These are phyloP conservation scores for Pteronura brasiliensis DNA, from an alignment of 2,113 vertebrate species.

Conservation along the genomic window DNA sequence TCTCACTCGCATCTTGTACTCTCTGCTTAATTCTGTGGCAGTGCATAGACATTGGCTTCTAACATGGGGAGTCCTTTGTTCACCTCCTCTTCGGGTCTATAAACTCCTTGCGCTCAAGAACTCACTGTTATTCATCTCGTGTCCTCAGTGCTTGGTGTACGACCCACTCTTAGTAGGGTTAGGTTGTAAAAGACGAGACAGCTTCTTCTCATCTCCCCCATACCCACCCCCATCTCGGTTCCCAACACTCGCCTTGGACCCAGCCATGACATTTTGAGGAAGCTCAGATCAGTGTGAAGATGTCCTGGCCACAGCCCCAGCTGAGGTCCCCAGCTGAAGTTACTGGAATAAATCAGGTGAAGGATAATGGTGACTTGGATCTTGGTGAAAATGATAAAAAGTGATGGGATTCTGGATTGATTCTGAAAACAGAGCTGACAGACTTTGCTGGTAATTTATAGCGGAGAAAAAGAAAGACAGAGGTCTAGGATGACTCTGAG, in stretches of 20 bases:
- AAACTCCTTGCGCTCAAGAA: not conserved
- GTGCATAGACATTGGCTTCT: not conserved
- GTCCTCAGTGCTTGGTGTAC: not conserved
- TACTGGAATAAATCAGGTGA: not conserved
- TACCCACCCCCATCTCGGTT: not conserved
- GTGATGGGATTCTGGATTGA: not conserved
- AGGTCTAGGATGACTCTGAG: not conserved
- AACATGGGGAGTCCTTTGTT: not conserved
- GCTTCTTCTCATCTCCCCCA: too few species aligned
- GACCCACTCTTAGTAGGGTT: not conserved
- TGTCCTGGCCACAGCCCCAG: not conserved
- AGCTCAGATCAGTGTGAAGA: not conserved
- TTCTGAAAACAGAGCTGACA: not conserved
- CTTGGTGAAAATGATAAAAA: not conserved
- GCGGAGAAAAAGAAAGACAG: not conserved
- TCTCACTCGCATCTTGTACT: not conserved
- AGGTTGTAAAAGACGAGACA: not conserved
- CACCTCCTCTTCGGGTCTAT: not conserved
- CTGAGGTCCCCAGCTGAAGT: not conserved
- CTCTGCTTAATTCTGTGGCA: not conserved
- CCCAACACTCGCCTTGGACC: not conserved
- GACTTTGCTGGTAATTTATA: not conserved
- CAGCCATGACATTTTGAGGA: not conserved
- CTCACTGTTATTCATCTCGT: not conserved
- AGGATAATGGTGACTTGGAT: not conserved